phyloP scores from a whole-genome alignment of 2,797 vertebrate species.

The Anguilla anguilla region DNA sequence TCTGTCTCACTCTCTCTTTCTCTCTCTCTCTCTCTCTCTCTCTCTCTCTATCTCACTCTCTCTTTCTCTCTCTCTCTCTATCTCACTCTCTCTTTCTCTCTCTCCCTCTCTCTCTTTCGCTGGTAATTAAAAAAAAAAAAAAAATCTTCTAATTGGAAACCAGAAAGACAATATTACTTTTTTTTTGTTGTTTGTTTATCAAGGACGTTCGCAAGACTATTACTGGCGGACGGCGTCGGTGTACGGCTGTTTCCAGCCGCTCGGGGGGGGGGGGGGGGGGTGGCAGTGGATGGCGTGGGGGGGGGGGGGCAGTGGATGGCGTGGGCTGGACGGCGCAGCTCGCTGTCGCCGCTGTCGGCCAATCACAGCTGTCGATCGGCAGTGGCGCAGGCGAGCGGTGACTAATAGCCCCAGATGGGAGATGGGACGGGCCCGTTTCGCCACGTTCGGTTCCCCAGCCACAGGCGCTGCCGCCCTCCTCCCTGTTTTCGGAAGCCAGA shows the following conservation, averaged over 20 bases:
- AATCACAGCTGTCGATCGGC: not conserved
- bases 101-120: too few species aligned
- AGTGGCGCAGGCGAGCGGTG: not conserved
- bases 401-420: not conserved
- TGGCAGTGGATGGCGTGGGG: not conserved
- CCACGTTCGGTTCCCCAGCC: slow-evolving; percentile 26
- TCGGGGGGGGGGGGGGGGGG: not conserved
- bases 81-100: not conserved
- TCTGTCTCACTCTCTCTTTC: not conserved
- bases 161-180: slow-evolving; percentile 1
- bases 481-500: too few species aligned
- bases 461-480: not conserved
- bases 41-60: too few species aligned
- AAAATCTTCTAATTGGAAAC: slow-evolving; percentile 17
- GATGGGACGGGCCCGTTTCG: slow-evolving; percentile 15
- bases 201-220: not conserved
- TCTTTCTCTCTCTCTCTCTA: too few species aligned
- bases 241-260: not conserved
- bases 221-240: not conserved
- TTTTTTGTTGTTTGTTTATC: not conserved
- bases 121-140: slow-evolving; percentile 1
- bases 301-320: not conserved
- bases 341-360: not conserved
- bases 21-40: too few species aligned
- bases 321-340: not conserved